Percentiles rank a stretch among this genome's conserved stretches.
Conservation (phyloP, 2,113 vertebrate genomes). For the Mixornis gularis region DNA sequence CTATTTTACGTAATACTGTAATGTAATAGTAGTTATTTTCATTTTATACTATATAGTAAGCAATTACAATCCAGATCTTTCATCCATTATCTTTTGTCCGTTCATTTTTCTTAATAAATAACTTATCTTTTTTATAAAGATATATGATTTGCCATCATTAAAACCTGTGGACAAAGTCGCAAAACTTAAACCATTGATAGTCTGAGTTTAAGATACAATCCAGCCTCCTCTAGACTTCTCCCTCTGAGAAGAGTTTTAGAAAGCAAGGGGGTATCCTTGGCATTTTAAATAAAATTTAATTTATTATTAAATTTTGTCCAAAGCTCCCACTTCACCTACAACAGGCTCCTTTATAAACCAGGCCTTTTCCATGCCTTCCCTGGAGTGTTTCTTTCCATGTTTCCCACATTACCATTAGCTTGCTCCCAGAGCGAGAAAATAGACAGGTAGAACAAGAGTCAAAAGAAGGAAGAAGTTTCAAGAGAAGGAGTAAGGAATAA, state of each 20-base stretch:
- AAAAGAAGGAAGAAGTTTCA: not conserved
- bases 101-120: not conserved
- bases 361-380: not conserved
- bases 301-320: not conserved
- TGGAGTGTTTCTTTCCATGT: not conserved
- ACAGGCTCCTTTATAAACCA: not conserved
- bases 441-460: not conserved
- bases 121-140: not conserved
- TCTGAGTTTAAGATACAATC: not conserved
- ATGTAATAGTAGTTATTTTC: not conserved
- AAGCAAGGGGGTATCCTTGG: not conserved
- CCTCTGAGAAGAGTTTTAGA: not conserved
- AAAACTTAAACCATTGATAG: not conserved
- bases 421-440: not conserved
- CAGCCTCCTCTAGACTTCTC: not conserved
- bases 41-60: not conserved
- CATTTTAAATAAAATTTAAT: not conserved
- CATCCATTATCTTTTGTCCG: not conserved
- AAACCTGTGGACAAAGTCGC: not conserved
- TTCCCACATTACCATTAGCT: not conserved
- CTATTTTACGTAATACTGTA: not conserved
- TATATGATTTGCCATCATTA: not conserved
- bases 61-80: not conserved
- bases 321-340: not conserved
- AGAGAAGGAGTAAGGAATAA: rapidly evolving